Conservation (phyloP, 2,888 invertebrate genomes). For the Nineta flava region DNA sequence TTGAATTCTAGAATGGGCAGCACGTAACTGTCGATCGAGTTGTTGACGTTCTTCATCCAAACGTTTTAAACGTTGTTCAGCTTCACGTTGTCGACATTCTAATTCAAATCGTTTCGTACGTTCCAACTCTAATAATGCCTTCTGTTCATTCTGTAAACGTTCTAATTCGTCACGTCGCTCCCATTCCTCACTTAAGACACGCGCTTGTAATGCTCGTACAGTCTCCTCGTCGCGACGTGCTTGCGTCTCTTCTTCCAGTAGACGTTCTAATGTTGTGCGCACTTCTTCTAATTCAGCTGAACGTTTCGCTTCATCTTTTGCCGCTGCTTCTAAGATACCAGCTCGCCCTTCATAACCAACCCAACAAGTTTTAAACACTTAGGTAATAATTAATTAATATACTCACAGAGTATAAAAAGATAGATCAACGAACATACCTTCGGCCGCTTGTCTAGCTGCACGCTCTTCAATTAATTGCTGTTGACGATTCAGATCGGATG, state of each 20-base stretch:
- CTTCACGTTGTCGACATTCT: conserved; percentile 52
- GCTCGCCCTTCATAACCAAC: conserved; percentile 31
- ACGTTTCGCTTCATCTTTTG: conserved; percentile 55
- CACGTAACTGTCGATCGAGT: conserved; percentile 51
- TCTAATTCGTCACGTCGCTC: conserved; percentile 68
- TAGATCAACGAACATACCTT: conserved; percentile 20
- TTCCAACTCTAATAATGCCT: conserved; percentile 53
- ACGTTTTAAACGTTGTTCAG: conserved; percentile 49
- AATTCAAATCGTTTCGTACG: conserved; percentile 57
- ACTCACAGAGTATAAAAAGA: no score
- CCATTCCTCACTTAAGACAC: conserved; percentile 71
- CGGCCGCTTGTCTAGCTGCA: conserved; percentile 40
- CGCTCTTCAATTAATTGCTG: conserved; percentile 48
- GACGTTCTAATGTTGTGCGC: conserved; percentile 48
- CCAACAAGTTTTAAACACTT: not conserved
- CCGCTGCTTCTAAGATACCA: conserved; percentile 47
- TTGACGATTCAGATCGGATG: conserved; percentile 40
- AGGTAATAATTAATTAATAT: no score
- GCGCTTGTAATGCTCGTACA: conserved; percentile 48
- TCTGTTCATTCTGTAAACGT: conserved; percentile 61
- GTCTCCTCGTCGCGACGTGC: conserved; percentile 76
- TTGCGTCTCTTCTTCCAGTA: conserved; percentile 67
- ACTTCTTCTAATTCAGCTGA: conserved; percentile 57
- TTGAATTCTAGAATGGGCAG: conserved; percentile 50
- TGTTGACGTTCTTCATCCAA: conserved; percentile 53